Base-by-base conservation (phyloP, 2,888 invertebrate genomes). In the Aphelenchoides bicaudatus region DNA sequence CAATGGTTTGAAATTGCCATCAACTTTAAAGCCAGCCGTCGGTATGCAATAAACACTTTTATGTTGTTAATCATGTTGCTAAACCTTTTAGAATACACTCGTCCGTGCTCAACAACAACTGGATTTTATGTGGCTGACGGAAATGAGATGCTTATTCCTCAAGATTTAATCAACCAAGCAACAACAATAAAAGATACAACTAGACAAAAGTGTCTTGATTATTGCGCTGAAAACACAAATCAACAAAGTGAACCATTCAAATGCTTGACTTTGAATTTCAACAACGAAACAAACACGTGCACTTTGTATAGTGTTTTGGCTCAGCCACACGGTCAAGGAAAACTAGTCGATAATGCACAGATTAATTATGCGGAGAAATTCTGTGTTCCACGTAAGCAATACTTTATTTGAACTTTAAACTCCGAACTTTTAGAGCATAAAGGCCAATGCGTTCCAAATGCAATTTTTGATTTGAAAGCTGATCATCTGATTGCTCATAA, bases 41-140 rank as follows among this genome's bases (percentile, higher is more conserved):
- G n/a, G 10, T 21, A 10, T 6, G 43, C 43, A 34, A 34, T 16
- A 34, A 16, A 16, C 16, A 16, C 13, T 34, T 34, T 13, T 13
- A 34, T 34, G 13, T 16, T 13, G 13, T 13, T 16, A 13, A 13
- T 34, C 16, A 13, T 13, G 13, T 34, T 34, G 16, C 16, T 34
- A 6, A 21, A 10, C 10, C 16, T 19, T 25, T 6, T n/a, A 43
- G 43, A 10, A 10, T 43, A 43, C 23, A 39, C 62, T 49, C 58
- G 62, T 43, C 53, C 55, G 34, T 72, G 72, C 54, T 27, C 56
- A 43, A 72, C 70, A 31, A 60, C 64, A 13, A 68, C 63, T 39
- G 75, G 69, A 31, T 75, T 75, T 58, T 75, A 72, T 56, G 73
- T 75, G 13, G 75, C 73, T 19, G 62, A 72, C 53, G 75, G 74